Evolutionary conservation across 1,140 invertebrate species (phyloP).

Genomic region (Drosophila tsacasi): DNA sequence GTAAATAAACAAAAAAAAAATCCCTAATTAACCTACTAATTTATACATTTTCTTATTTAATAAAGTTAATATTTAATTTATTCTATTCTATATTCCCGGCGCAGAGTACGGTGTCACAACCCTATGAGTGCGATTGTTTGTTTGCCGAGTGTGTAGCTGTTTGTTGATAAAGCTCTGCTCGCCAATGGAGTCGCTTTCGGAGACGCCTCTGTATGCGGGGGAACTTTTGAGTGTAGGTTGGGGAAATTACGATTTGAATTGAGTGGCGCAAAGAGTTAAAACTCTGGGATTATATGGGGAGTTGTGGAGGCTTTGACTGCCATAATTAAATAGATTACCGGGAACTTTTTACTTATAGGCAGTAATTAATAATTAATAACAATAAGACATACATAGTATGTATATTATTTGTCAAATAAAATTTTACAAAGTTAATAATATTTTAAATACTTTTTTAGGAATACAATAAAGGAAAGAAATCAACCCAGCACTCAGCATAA

Average conservation of each 20-base stretch:
- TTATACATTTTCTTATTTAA: background rate
- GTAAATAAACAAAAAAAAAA: no score
- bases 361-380: no score
- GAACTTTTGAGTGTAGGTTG: constrained; percentile 9
- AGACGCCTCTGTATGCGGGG: background rate
- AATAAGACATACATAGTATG: no score
- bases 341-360: no score
- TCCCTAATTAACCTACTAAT: no score
- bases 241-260: constrained; percentile 16
- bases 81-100: background rate
- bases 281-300: background rate
- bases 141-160: constrained; percentile 16
- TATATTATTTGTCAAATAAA: no score
- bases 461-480: background rate
- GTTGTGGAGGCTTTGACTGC: no score
- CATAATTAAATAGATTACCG: no score
- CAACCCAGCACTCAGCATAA: background rate
- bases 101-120: background rate
- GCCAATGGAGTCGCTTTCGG: constrained; percentile 32
- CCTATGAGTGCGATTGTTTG: constrained; percentile 48
- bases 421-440: background rate
- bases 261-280: constrained; percentile 31
- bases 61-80: background rate
- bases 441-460: background rate
- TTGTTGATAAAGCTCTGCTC: constrained; percentile 48